Base-by-base conservation (phyloP, 2,888 invertebrate species). In the Leptodirus hochenwartii region DNA sequence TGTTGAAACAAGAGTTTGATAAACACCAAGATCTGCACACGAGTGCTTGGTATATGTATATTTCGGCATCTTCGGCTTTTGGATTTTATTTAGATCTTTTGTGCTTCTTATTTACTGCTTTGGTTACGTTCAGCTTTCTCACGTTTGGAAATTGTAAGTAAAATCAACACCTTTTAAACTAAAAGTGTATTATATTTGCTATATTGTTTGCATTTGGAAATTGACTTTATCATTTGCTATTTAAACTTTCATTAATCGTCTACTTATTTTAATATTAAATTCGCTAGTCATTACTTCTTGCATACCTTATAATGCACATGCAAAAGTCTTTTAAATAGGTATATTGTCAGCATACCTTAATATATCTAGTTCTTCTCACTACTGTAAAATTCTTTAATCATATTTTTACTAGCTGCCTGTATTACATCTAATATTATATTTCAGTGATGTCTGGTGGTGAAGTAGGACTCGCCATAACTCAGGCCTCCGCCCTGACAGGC, bases 11-110 rank as follows among this genome's bases (percentile, higher is more conserved):
- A 43, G 39, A 67, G 59, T 59, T 62, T 33, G 61, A 62, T 34
- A 57, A 53, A 35, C 58, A 59, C 36, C 70, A 71, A 42, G 69
- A 75, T 49, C 47, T 66, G 17, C 72, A 74, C 47, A 66, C 70
- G 22, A 65, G 72, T 15, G 66, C 72, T 2, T 72, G 70, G 67
- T 74, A 66, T 41, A 66, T 72, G 50, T 73, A 66, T 46, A 64
- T 70, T 32, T 58, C 65, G 1, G 64, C 67, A 41, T 67, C 69
- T 39, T 61, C 68, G 9, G 68, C 70, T 0, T 75, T 73, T 43
- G 72, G 71, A 24, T 68, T 70, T 45, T 68, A 63, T 36, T 55
- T 75, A 29, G 75, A 76, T 39, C 39, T 71, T 10, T 59, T 72
- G 26, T 73, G 72, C 41, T 59, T 72, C 32, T 44, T 68, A 15